phyloP scores from a whole-genome alignment of 2,888 invertebrate species.

The Chrysolina americana region DNA sequence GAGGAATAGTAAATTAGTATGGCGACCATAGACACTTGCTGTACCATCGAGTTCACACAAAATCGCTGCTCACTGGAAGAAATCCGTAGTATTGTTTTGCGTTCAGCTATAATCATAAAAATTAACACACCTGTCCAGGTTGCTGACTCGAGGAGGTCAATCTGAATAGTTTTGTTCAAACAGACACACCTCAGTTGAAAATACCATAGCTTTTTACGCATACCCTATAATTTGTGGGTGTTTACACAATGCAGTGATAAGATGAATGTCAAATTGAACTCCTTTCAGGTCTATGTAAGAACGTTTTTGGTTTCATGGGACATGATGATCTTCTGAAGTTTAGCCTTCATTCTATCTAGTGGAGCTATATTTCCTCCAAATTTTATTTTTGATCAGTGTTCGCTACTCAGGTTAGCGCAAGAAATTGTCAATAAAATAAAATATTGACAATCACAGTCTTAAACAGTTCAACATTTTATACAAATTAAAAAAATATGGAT shows the following conservation, averaged over 20 bases:
- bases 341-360: no score
- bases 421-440: no score
- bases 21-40: not conserved
- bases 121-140: constrained; percentile 30
- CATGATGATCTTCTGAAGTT: no score
- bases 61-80: constrained; percentile 16
- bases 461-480: no score
- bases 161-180: constrained; percentile 41
- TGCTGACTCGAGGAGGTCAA: constrained; percentile 28
- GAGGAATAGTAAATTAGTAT: constrained; percentile 10
- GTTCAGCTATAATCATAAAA: constrained; percentile 1
- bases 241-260: not conserved
- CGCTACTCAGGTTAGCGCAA: no score
- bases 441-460: no score
- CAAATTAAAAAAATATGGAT: no score
- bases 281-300: no score
- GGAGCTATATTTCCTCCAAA: no score
- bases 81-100: constrained; percentile 31
- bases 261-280: no score
- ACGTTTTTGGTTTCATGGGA: no score
- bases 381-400: no score
- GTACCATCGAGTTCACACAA: constrained; percentile 14
- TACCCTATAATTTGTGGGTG: constrained; percentile 39
- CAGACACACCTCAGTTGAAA: constrained; percentile 51
- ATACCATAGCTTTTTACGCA: constrained; percentile 46